These are phyloP conservation scores for Caenorhabditis remanei DNA, from an alignment of 1,140 invertebrate genomes.

Conservation along the genomic window DNA sequence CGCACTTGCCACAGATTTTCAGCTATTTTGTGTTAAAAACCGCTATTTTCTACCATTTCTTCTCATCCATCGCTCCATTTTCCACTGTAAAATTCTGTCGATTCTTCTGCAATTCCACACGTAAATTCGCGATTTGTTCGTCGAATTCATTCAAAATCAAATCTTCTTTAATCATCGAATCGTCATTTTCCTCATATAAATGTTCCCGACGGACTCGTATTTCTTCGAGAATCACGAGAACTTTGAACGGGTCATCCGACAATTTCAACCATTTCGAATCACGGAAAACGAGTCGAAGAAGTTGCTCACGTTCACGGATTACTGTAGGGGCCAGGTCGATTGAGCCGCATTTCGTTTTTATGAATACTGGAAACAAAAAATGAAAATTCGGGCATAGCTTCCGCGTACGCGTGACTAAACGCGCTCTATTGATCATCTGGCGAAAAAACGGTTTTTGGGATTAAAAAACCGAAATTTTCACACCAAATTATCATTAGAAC, in stretches of 20 bases:
- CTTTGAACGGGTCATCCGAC: not conserved
- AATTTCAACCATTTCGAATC: constrained; percentile 26
- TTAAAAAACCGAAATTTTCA: too few relatives aligned
- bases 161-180: not conserved
- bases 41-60: constrained; percentile 9
- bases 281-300: not conserved
- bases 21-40: not conserved
- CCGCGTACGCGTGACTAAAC: too few relatives aligned
- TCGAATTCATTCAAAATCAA: not conserved
- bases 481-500: too few relatives aligned
- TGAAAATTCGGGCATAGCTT: too few relatives aligned
- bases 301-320: constrained; percentile 20
- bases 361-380: constrained; percentile 12
- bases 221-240: not conserved
- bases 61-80: constrained; percentile 38
- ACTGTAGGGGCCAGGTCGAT: constrained; percentile 20
- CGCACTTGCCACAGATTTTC: too few relatives aligned
- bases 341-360: constrained; percentile 16
- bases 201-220: constrained; percentile 2
- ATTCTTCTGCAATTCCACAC: constrained; percentile 19
- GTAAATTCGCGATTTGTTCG: not conserved
- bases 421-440: too few relatives aligned
- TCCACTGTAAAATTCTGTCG: not conserved
- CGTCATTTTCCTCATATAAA: constrained; percentile 19
- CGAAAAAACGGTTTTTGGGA: too few relatives aligned